Conservation (phyloP, 2,888 invertebrate genomes). For the Tiliacea aurago region DNA sequence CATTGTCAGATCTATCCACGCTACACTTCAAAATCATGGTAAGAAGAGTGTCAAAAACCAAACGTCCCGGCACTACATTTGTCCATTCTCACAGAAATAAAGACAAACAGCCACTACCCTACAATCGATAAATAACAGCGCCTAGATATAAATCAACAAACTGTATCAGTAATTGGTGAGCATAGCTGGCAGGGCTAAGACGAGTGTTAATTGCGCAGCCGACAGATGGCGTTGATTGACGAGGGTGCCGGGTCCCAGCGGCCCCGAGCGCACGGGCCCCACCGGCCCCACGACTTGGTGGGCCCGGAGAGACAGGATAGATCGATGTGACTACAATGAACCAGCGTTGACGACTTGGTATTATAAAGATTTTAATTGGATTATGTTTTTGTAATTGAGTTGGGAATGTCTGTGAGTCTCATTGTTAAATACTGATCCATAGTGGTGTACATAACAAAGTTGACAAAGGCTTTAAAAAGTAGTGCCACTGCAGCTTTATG, state of each 20-base stretch:
- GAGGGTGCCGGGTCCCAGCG: conserved; percentile 53
- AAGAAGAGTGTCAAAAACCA: neutral
- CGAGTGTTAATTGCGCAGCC: conserved; percentile 62
- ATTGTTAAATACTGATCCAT: neutral
- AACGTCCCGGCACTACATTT: neutral
- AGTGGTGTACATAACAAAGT: neutral
- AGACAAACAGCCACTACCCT: conserved; percentile 16
- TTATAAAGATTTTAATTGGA: neutral
- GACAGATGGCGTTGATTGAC: conserved; percentile 69
- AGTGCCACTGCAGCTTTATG: neutral
- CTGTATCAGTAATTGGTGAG: conserved; percentile 51
- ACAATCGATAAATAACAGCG: conserved; percentile 48
- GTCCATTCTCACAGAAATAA: neutral
- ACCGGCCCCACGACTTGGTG: neutral
- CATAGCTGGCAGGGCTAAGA: conserved; percentile 37
- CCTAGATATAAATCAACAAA: conserved; percentile 59
- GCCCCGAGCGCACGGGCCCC: conserved; percentile 12
- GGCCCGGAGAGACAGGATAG: conserved; percentile 1
- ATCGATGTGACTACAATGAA: conserved; percentile 18
- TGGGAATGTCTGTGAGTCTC: neutral
- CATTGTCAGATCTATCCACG: too few relatives aligned
- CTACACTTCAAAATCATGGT: too few relatives aligned
- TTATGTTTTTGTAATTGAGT: neutral
- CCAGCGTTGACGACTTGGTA: neutral
- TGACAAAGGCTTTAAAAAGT: neutral